A percentile compares a stretch with the other conserved stretches of the same genome.
Evolutionary conservation across 2,888 invertebrate genomes (phyloP).

Genomic region (Chrysolina oricalcia): DNA sequence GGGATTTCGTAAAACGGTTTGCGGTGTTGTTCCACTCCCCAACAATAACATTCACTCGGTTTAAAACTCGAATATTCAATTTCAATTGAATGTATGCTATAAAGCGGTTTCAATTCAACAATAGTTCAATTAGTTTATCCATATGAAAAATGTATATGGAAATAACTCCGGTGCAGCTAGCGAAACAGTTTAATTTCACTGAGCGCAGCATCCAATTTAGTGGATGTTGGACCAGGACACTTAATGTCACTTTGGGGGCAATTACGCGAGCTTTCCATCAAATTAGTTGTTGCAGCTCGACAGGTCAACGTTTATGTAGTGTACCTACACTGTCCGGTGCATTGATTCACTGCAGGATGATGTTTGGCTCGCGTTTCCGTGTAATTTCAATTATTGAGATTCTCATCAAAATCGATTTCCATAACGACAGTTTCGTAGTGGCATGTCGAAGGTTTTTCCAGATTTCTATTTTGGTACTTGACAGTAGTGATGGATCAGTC

Average conservation of each 20-base stretch:
- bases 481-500: no score
- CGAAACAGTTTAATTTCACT: slow-evolving; percentile 41
- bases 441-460: background rate
- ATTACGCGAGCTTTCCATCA: slow-evolving; percentile 44
- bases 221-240: slow-evolving; percentile 32
- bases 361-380: background rate
- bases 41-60: background rate
- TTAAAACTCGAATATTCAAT: background rate
- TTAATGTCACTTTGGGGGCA: slow-evolving; percentile 40
- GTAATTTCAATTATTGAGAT: slow-evolving; percentile 13
- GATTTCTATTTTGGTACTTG: no score
- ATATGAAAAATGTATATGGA: slow-evolving; percentile 25
- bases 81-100: background rate
- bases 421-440: background rate
- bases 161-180: slow-evolving; percentile 10
- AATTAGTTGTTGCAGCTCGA: slow-evolving; percentile 35
- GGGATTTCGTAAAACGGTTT: background rate
- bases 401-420: background rate
- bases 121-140: slow-evolving; percentile 4
- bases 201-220: slow-evolving; percentile 37
- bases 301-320: slow-evolving; percentile 28
- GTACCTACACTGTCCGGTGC: slow-evolving; percentile 6
- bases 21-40: background rate
- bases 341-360: background rate
- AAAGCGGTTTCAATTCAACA: slow-evolving; percentile 5